Base-by-base conservation (phyloP, 2,888 invertebrate genomes). In the Ophion costatus region DNA sequence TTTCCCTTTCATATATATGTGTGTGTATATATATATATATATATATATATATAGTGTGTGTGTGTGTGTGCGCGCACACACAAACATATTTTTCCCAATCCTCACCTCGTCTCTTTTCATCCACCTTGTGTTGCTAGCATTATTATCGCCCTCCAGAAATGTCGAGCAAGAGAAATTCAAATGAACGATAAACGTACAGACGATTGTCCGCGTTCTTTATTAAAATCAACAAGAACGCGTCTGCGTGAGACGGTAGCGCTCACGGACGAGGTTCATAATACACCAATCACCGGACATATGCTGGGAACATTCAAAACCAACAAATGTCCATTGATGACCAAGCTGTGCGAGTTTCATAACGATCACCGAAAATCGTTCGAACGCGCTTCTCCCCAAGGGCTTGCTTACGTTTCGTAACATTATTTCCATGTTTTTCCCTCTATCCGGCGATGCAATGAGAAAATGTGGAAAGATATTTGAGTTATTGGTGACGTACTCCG, bases 41-140 rank as follows among this genome's bases (percentile, higher is more conserved):
- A 66, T 38, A 29, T n/a, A 22, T 59, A 20, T 24, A 64, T 29
- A 29, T 29, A 29, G n/a, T n/a, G n/a, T n/a, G n/a, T n/a, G n/a
- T 29, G 3, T 29, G 3, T 29, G 3, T 29, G 3, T 29, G 3
- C 24, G 22, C 29, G 38, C n/a, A 20, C n/a, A n/a, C 67, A 42
- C 17, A 11, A 20, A 64, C 33, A 63, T 45, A 33, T 73, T 71
- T 80, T 57, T 71, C 38, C 57, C 69, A 74, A 63, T 79, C 61
- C 63, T 63, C 69, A 70, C 75, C 59, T 77, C 56, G 70, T 51
- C 66, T 69, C 56, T 56, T 29, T 69, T 69, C 73, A 74, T 74
- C 66, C 67, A 74, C 81, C 80, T 87, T 85, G 88, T 87, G 88
- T 83, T 78, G 57, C 70, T 61, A 63, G 80, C 70, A 84, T 87